A percentile compares a stretch with the other conserved stretches of the same genome.
Conservation (phyloP, 2,797 vertebrate species). For the Poecilia velifera region DNA sequence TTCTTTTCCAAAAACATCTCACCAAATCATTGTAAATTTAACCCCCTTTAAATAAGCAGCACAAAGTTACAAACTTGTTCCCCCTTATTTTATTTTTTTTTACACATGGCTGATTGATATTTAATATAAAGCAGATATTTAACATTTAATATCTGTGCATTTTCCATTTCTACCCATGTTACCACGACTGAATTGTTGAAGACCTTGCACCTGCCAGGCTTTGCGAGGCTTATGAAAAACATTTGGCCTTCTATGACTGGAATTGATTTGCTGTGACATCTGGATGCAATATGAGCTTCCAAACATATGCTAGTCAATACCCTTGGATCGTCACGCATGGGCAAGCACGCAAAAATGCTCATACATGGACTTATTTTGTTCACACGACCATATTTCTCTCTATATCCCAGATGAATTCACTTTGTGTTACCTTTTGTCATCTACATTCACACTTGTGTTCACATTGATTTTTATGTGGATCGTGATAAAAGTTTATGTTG, state of each 20-base stretch:
- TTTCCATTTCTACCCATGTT: conserved; percentile 40
- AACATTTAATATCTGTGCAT: conserved; percentile 24
- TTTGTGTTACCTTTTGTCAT: neutral
- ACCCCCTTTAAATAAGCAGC: neutral
- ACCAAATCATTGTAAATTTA: neutral
- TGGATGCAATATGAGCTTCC: conserved; percentile 83
- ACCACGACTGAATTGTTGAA: conserved; percentile 47
- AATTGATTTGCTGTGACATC: conserved; percentile 85
- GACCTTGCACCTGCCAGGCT: conserved; percentile 77
- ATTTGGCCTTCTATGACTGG: conserved; percentile 77
- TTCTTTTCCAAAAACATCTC: neutral
- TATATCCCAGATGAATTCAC: neutral
- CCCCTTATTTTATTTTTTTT: neutral
- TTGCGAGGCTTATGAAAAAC: conserved; percentile 82
- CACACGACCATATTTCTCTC: conserved; percentile 30
- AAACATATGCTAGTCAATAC: conserved; percentile 80
- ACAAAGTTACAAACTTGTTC: neutral
- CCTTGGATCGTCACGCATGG: conserved; percentile 52
- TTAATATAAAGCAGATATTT: conserved; percentile 38
- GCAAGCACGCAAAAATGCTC: conserved; percentile 49
- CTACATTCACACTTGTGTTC: neutral
- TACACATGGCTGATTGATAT: neutral
- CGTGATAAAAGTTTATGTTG: neutral
- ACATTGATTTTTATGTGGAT: neutral
- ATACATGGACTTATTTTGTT: conserved; percentile 36